phyloP scores from a whole-genome alignment of 2,113 vertebrate genomes.

The Rutilus rutilus region DNA sequence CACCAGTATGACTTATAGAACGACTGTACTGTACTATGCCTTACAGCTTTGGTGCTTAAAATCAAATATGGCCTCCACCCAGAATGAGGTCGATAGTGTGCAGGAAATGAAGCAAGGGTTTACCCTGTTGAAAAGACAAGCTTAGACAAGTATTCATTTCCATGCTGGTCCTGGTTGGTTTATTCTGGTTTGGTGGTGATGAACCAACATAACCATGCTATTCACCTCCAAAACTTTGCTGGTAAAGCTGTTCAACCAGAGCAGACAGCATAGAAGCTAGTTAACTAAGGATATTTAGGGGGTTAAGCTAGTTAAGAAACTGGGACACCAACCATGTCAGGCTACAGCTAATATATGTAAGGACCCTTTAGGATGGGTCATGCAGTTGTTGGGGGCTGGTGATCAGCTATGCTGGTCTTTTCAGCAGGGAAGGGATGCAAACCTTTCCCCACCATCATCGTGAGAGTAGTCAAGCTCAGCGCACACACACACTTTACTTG shows the following conservation, averaged over 20 bases:
- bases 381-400: background rate
- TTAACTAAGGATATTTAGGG: background rate
- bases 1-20: too few relatives aligned
- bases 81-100: background rate
- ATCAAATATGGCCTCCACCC: background rate
- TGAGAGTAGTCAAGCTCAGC: background rate
- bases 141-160: background rate
- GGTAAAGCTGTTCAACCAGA: background rate
- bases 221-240: background rate
- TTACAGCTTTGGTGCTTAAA: background rate
- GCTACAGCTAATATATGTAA: background rate
- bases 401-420: background rate
- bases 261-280: background rate
- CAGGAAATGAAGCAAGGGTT: background rate
- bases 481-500: background rate
- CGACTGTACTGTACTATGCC: background rate
- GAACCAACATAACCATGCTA: background rate
- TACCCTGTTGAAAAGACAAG: background rate
- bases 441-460: background rate
- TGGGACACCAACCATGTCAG: background rate
- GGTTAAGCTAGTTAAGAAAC: background rate
- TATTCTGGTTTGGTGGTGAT: slow-evolving; percentile 1
- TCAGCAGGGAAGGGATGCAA: background rate
- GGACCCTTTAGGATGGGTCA: background rate
- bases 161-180: background rate